These are phyloP conservation scores for Stigmatopora argus DNA, from an alignment of 2,113 vertebrate genomes.

Conservation along the genomic window DNA sequence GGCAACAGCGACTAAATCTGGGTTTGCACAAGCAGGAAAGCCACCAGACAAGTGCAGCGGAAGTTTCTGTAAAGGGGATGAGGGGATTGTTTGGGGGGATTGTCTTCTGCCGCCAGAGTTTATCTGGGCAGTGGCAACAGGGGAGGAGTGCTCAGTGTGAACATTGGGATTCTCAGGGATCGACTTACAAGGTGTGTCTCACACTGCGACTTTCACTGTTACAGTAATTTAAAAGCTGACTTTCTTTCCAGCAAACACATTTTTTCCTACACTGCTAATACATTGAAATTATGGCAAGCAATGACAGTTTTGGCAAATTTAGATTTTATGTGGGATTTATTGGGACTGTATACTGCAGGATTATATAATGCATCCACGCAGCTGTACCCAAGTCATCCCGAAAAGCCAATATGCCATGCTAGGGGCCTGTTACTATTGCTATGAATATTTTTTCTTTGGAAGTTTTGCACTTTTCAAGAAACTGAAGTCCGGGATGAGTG, in stretches of 20 bases:
- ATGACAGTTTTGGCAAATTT: slow-evolving; percentile 4
- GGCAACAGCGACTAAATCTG: not conserved
- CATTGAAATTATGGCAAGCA: slow-evolving; percentile 44
- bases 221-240: slow-evolving; percentile 38
- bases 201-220: slow-evolving; percentile 50
- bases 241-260: slow-evolving; percentile 43
- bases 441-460: too few relatives aligned
- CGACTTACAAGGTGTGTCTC: slow-evolving; percentile 59
- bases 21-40: not conserved
- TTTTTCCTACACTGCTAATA: not conserved
- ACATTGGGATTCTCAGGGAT: slow-evolving; percentile 52
- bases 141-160: slow-evolving; percentile 46
- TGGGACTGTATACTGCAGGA: slow-evolving; percentile 7
- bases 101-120: slow-evolving; percentile 5
- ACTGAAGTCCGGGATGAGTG: too few relatives aligned
- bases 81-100: not conserved
- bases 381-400: too few relatives aligned
- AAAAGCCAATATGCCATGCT: too few relatives aligned
- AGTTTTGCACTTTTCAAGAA: too few relatives aligned
- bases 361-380: slow-evolving; percentile 8
- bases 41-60: not conserved
- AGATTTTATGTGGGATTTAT: slow-evolving; percentile 20
- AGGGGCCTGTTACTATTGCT: too few relatives aligned
- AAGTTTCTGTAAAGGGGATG: not conserved
- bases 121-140: slow-evolving; percentile 13